Evolutionary conservation across 2,888 invertebrate species (phyloP), one percentile per base, ranked within the genome.

Genomic region (Coelinius sp.): DNA sequence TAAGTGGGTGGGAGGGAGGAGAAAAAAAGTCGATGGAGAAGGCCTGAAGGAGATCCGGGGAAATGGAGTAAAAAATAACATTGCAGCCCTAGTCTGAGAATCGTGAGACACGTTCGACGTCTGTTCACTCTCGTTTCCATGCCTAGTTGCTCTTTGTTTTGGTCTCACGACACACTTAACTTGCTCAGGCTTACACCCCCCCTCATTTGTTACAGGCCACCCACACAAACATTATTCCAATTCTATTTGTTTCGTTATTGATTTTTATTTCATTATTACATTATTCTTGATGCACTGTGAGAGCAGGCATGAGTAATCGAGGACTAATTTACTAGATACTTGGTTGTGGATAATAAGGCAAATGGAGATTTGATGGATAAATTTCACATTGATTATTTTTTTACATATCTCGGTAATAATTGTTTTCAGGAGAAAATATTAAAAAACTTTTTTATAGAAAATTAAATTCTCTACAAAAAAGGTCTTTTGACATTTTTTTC

Each of bases 101-200:
- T 79, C 82, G 83, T 81, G 83, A 81, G 80, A 82, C 78, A 81
- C 79, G 80, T 82, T 83, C 79, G 77, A 71, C 78, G 77, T 79
- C 74, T 76, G 66, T 31, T 63, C 74, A 72, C 68, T 71, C 75
- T 71, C 74, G 65, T 75, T 81, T 80, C 77, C 75, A 74, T 71
- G 75, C 52, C 71, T 75, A 70, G 70, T 71, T 75, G 72, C 79
- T 80, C 80, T 79, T 76, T 78, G 77, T 81, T 74, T 71, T 73
- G 52, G 73, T 75, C 78, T 75, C 79, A 79, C 76, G 79, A 77
- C 80, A 75, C 38, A 79, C 76, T 73, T 73, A 67, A 68, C 68
- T 75, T 71, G 70, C 70, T 76, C 53, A 20, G 24, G 52, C 65
- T 46, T 65, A 49, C 46, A 49, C 31, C 65, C 8, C 46, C 24